Conservation (phyloP, 92 coral and sea anemone genomes). For the Phenganax subtilis region DNA sequence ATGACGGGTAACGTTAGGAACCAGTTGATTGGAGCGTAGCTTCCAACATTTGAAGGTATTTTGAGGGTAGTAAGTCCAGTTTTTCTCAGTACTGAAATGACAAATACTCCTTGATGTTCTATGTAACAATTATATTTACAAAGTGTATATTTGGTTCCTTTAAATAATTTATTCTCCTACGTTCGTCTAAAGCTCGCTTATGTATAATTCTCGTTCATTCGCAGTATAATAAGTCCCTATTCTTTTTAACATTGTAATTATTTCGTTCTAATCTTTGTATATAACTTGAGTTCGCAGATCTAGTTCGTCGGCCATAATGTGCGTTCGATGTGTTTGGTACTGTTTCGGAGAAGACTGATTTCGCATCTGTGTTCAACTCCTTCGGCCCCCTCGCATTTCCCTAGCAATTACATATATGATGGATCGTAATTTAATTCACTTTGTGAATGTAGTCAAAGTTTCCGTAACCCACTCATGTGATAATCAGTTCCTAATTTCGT, state of each 20-base stretch:
- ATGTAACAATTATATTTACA: too few species aligned
- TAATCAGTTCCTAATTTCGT: too few species aligned
- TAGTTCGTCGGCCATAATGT: constrained; percentile 76
- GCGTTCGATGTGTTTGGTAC: constrained; percentile 89
- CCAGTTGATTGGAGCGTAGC: constrained; percentile 62
- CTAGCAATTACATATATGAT: constrained; percentile 38
- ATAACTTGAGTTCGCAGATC: constrained; percentile 75
- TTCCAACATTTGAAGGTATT: too few species aligned
- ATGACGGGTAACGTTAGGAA: constrained; percentile 81
- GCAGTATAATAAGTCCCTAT: constrained; percentile 45
- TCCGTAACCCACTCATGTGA: too few species aligned
- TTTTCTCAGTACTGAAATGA: too few species aligned
- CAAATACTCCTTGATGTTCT: too few species aligned
- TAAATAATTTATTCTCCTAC: too few species aligned
- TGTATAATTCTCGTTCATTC: constrained; percentile 11
- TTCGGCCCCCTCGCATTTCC: constrained; percentile 70
- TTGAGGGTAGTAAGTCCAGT: too few species aligned
- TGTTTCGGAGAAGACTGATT: constrained; percentile 60
- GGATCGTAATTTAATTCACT: too few species aligned
- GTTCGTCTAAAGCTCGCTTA: too few species aligned
- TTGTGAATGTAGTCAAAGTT: too few species aligned
- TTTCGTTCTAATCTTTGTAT: constrained; percentile 81
- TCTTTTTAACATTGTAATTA: constrained; percentile 62
- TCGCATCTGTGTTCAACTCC: constrained; percentile 62
- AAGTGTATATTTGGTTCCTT: too few species aligned